Base-by-base conservation (phyloP, 2,113 vertebrate species). In the Spea multiplicata region DNA sequence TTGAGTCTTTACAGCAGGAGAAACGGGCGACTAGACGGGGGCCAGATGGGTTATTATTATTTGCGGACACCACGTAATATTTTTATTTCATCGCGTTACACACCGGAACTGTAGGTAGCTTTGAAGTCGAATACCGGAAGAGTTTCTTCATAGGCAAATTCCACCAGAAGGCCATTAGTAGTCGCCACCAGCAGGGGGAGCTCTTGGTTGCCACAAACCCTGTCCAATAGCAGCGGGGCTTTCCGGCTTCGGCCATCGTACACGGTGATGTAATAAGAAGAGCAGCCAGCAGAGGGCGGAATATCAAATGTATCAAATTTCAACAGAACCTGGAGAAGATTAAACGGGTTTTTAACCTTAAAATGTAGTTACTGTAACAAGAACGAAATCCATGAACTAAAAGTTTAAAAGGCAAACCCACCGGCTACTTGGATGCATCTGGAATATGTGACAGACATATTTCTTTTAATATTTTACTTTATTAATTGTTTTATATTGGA, bases 101-200 rank as follows among this genome's bases (percentile, higher is more conserved):
- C 66, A 79, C 77, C 77, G 73, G 71, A 79, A 16, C 77, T 53
- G 17, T 79, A 79, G 50, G 49, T 47, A 47, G 62, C 70, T 6
- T 48, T 55, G n/a, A 79, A n/a, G 13, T 47, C 44, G 48, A 16
- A 5, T 4, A 45, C n/a, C 14, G 62, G n/a, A 14, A 16, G 10
- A 13, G 30, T 9, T 13, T 4, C 9, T 4, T 67, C 70, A 53
- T 47, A 10, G 16, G 66, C 70, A 16, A 75, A 12, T 44, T 81
- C 73, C 68, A 71, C 57, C 67, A 72, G 74, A 67, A 81, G 3
- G 49, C 17, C 45, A 44, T 13, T 70, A 14, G 49, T 45, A 55
- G 77, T 66, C 14, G 62, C 69, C 44, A 79, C 77, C 77, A 79
- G 44, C 16, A 79, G 70, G n/a, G 77, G 77, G 62, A 73, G 48